A percentile compares a stretch with the other conserved stretches of the same genome.
Conservation (phyloP, 2,797 vertebrate genomes). For the Tauraco hartlaubi region DNA sequence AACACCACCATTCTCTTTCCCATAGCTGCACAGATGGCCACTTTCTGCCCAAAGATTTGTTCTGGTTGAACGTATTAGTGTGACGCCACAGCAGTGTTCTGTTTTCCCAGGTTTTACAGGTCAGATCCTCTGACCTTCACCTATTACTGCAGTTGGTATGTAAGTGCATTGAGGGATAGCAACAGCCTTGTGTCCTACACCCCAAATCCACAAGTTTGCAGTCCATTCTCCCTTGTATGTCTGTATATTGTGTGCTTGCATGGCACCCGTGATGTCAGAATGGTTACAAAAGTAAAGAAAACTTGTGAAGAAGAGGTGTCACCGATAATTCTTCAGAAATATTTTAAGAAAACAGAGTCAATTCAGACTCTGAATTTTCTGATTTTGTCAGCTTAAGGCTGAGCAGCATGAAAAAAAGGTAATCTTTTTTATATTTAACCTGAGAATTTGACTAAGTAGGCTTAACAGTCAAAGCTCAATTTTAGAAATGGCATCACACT, state of each 20-base stretch:
- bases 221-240: not conserved
- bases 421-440: slow-evolving; percentile 35
- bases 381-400: slow-evolving; percentile 17
- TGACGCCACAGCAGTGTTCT: not conserved
- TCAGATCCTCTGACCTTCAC: not conserved
- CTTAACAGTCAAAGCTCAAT: slow-evolving; percentile 4
- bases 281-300: not conserved
- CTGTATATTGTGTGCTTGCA: not conserved
- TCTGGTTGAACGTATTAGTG: not conserved
- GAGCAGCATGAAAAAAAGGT: not conserved
- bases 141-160: not conserved
- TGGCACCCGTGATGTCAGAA: not conserved
- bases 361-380: not conserved
- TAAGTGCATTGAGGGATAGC: not conserved
- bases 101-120: not conserved
- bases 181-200: not conserved
- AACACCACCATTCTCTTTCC: not conserved
- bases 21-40: not conserved
- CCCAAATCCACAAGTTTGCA: not conserved
- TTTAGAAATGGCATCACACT: not conserved
- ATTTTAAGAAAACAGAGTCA: not conserved
- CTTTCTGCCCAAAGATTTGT: not conserved
- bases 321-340: not conserved
- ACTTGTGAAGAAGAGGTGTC: not conserved
- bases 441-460: not conserved